phyloP scores from a whole-genome alignment of 2,113 vertebrate species.

The Eurystomus gularis region DNA sequence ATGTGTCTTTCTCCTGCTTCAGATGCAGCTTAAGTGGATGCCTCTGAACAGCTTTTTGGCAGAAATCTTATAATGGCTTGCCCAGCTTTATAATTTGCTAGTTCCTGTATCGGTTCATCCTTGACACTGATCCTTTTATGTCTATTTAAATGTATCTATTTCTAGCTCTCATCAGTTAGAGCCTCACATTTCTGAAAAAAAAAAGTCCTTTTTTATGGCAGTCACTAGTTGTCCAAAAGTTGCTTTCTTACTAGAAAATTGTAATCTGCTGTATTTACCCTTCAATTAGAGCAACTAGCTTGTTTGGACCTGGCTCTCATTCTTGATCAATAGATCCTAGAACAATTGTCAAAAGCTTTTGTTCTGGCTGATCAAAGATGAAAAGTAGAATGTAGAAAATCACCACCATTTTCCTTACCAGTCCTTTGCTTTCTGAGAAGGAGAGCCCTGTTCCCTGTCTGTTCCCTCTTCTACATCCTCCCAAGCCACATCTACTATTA shows the following conservation, averaged over 20 bases:
- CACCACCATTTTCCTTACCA: not conserved
- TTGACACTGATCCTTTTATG: not conserved
- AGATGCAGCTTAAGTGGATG: not conserved
- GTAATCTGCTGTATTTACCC: not conserved
- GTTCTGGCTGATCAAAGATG: not conserved
- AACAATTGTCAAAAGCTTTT: not conserved
- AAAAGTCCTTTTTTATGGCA: not conserved
- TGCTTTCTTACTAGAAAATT: not conserved
- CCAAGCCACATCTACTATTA: not conserved
- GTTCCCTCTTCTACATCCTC: not conserved
- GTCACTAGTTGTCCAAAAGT: not conserved
- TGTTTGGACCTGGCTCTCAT: not conserved
- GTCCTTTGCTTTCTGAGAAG: not conserved
- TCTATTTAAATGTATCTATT: slow-evolving; percentile 3
- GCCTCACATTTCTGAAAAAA: not conserved
- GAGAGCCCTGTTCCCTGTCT: not conserved
- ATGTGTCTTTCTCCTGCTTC: not conserved
- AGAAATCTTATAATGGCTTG: not conserved
- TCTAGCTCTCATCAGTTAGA: not conserved
- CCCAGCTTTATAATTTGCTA: slow-evolving; percentile 10
- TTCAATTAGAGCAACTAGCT: not conserved
- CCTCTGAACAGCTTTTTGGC: slow-evolving; percentile 34
- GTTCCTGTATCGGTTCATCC: not conserved
- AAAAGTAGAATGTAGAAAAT: not conserved
- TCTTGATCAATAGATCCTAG: not conserved